Conservation (phyloP, 2,113 vertebrate genomes). For the Porphyrio hochstetteri region DNA sequence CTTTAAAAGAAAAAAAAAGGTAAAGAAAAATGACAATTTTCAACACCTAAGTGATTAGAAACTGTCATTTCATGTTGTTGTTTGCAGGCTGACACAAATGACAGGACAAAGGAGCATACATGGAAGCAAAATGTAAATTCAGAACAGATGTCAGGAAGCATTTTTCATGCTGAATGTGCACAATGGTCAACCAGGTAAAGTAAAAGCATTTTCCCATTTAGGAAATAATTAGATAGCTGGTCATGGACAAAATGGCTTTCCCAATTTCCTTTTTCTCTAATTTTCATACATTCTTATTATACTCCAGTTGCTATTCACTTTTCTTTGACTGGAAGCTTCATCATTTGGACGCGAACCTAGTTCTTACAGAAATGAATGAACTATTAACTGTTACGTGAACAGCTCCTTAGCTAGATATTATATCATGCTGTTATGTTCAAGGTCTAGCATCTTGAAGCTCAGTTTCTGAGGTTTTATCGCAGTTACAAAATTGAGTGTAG, state of each 20-base stretch:
- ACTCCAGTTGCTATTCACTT: neutral
- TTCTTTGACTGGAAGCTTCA: neutral
- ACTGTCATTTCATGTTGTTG: conserved; percentile 4
- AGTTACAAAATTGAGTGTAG: neutral
- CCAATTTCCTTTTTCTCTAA: conserved; percentile 20
- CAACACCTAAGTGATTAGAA: conserved; percentile 39
- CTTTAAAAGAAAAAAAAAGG: neutral
- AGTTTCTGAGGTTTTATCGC: neutral
- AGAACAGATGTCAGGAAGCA: conserved; percentile 67
- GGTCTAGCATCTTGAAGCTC: neutral
- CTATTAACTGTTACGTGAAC: neutral
- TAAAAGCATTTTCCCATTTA: conserved; percentile 50
- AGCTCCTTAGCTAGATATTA: neutral
- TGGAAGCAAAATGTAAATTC: conserved; percentile 62
- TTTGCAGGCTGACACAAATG: conserved; percentile 53
- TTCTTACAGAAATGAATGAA: neutral
- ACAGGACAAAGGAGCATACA: conserved; percentile 31
- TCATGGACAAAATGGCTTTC: neutral
- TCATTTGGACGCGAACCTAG: neutral
- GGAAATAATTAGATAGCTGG: conserved; percentile 54
- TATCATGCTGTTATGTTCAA: neutral
- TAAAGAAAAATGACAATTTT: neutral
- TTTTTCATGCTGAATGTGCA: conserved; percentile 20
- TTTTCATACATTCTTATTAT: neutral
- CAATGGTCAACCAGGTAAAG: conserved; percentile 45